Conservation (phyloP, 1,140 invertebrate species). For the Vanessa tameamea region DNA sequence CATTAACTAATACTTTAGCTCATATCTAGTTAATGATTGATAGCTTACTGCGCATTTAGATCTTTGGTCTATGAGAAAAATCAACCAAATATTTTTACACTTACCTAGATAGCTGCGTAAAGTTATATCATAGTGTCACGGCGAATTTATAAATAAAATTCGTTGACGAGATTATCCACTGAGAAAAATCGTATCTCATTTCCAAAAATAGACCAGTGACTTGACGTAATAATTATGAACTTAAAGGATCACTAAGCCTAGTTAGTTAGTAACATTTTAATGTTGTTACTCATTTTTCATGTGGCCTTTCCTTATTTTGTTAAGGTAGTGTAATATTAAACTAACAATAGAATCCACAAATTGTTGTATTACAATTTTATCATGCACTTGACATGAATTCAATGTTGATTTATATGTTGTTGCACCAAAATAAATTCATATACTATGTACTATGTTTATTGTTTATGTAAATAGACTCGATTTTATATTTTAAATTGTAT, state of each 20-base stretch:
- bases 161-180: constrained; percentile 41
- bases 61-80: constrained; percentile 10
- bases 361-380: constrained; percentile 19
- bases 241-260: neutral
- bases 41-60: constrained; percentile 12
- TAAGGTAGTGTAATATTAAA: constrained; percentile 10
- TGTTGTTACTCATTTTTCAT: constrained; percentile 23
- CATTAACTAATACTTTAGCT: constrained; percentile 5
- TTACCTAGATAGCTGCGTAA: constrained; percentile 28
- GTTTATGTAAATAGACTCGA: constrained; percentile 4
- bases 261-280: constrained; percentile 16
- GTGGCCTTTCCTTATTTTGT: constrained; percentile 34
- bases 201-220: neutral
- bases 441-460: constrained; percentile 16
- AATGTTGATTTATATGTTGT: constrained; percentile 24
- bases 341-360: constrained; percentile 9
- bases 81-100: constrained; percentile 32
- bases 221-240: neutral
- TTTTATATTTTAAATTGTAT: constrained; percentile 2
- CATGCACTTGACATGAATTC: constrained; percentile 7
- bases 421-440: constrained; percentile 23
- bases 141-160: constrained; percentile 14
- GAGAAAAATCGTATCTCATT: neutral
- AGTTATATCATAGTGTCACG: constrained; percentile 16
- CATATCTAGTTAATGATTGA: constrained; percentile 8